A percentile compares a stretch with the other conserved stretches of the same genome.
Conservation (phyloP, 2,113 vertebrate species). For the human region DNA sequence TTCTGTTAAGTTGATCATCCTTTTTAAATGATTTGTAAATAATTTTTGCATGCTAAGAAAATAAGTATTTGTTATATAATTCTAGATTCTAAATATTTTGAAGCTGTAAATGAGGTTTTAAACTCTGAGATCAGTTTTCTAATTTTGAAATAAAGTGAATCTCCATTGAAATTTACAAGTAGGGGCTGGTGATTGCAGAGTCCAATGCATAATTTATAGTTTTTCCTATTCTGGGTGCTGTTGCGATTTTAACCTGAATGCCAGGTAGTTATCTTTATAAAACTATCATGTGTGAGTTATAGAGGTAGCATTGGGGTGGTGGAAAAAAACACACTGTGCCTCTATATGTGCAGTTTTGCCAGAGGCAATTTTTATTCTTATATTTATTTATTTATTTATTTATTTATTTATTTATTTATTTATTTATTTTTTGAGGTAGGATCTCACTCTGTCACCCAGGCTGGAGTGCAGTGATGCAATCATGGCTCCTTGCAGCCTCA, state of each 20-base stretch:
- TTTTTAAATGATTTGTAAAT: background rate
- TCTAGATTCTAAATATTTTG: background rate
- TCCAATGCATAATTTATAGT: constrained; percentile 2
- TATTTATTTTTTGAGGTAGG: too few species aligned
- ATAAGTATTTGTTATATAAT: background rate
- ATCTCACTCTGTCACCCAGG: too few species aligned
- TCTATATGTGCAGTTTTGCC: too few species aligned
- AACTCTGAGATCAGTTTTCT: background rate
- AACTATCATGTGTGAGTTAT: background rate
- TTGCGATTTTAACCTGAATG: background rate
- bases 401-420: too few species aligned
- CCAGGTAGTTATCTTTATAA: background rate
- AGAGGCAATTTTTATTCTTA: too few species aligned
- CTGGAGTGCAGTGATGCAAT: too few species aligned
- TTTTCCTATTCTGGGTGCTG: background rate
- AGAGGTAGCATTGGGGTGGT: background rate
- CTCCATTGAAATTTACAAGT: background rate
- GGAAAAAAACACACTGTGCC: too few species aligned
- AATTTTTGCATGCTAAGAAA: background rate
- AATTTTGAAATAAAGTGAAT: constrained; percentile 25
- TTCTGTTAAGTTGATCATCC: background rate
- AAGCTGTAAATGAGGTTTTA: background rate
- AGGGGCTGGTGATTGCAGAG: background rate
- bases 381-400: too few species aligned
- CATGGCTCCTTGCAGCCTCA: too few species aligned